Evolutionary conservation across 1,140 invertebrate species (phyloP), one percentile per base, ranked within the genome.

Genomic region (Oscheius sp.): DNA sequence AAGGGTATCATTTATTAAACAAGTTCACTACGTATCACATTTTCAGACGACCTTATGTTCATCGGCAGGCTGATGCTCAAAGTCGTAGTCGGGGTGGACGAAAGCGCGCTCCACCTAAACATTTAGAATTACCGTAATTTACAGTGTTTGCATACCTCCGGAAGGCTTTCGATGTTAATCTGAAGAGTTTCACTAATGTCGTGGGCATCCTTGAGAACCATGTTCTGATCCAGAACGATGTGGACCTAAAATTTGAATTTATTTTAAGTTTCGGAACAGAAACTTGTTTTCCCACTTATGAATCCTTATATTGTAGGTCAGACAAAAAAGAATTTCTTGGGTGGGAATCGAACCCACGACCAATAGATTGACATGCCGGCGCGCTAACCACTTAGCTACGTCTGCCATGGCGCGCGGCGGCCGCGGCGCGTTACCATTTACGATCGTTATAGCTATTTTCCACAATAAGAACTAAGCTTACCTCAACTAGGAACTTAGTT

Each of bases 1-100:
- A n/a, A n/a, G n/a, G n/a, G n/a, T n/a, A n/a, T n/a, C n/a, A n/a
- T n/a, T n/a, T n/a, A n/a, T n/a, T n/a, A n/a, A n/a, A n/a, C n/a
- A n/a, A n/a, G n/a, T n/a, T n/a, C n/a, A n/a, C n/a, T n/a, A n/a
- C n/a, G n/a, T n/a, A n/a, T n/a, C n/a, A n/a, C n/a, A n/a, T n/a
- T n/a, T n/a, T 71, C 42, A 73, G 20, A 73, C 74, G 45, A 76
- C 55, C 32, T 76, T 76, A 63, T 76, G 74, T 34, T 76, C 74
- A 26, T 76, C 71, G 3, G 52, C 62, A 59, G 69, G 74, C 2
- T 63, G 62, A 31, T 74, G 70, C 28, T 76, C 70, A 28, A 46
- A 75, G 20, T 74, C 70, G 38, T 75, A 76, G 34, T 76, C 74
- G 20, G 62, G 31, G 28, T 76, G 74, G 13, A 76, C 74, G 35